Percentiles rank a stretch among this genome's conserved stretches.
Evolutionary conservation across 2,888 invertebrate species (phyloP).

Genomic region (Orthosia gothica): DNA sequence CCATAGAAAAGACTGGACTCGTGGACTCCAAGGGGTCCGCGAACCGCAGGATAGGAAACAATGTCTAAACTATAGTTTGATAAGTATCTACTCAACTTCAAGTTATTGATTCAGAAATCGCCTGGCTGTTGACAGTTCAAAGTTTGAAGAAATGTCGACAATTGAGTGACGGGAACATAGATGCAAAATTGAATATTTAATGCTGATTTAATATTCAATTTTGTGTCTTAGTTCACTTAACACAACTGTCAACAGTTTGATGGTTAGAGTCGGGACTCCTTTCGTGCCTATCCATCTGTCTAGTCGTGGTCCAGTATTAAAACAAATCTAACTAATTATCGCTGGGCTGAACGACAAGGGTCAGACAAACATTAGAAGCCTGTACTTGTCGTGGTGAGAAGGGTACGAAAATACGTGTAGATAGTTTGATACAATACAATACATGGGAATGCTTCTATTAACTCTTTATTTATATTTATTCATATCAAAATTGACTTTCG

Average conservation of each 20-base stretch:
- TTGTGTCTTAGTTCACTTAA: background rate
- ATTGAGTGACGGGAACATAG: no score
- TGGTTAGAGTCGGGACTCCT: background rate
- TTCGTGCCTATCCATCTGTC: background rate
- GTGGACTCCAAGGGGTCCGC: no score
- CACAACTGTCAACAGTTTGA: background rate
- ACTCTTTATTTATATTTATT: background rate
- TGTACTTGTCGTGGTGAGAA: background rate
- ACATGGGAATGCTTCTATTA: background rate
- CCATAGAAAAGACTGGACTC: no score
- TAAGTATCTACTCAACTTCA: no score
- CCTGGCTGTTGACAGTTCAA: no score
- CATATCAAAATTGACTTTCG: background rate
- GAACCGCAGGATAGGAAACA: no score
- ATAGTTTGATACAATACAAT: background rate
- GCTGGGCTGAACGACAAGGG: constrained; percentile 1
- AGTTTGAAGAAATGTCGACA: no score
- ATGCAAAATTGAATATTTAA: no score
- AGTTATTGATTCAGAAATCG: no score
- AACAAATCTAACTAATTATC: background rate
- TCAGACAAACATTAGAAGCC: background rate
- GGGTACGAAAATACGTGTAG: background rate
- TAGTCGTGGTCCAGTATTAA: background rate
- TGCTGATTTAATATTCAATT: background rate
- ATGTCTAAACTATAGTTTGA: no score